These are phyloP conservation scores for Phenganax marumi DNA, from an alignment of 92 coral and sea anemone species.

Conservation along the genomic window DNA sequence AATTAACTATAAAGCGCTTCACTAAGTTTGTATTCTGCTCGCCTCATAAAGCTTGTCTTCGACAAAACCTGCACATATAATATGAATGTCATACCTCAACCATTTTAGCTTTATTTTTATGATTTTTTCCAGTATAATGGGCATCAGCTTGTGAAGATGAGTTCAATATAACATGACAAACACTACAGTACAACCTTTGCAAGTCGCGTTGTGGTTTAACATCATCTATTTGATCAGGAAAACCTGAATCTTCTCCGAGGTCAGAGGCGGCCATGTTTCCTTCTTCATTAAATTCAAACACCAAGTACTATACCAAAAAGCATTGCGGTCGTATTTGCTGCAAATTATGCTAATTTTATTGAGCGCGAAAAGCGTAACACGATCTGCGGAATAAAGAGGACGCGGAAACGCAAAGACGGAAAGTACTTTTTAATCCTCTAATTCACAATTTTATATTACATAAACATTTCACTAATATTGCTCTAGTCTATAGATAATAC, in stretches of 20 bases:
- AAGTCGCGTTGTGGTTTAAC: slow-evolving; percentile 23
- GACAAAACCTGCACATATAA: neutral
- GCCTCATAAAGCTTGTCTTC: neutral
- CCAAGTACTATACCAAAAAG: too few species aligned
- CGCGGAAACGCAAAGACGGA: too few species aligned
- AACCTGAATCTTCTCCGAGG: neutral
- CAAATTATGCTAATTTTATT: too few species aligned
- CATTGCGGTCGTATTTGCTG: too few species aligned
- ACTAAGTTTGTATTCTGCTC: too few species aligned
- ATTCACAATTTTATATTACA: too few species aligned
- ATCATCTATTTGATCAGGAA: neutral
- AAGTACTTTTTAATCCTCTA: too few species aligned
- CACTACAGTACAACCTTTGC: slow-evolving; percentile 58
- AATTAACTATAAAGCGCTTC: too few species aligned
- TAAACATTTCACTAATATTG: too few species aligned
- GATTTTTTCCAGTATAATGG: slow-evolving; percentile 79
- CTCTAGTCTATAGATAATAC: too few species aligned
- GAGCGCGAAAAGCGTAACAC: too few species aligned
- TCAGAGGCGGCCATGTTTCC: neutral
- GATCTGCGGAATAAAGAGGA: too few species aligned
- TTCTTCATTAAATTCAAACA: neutral
- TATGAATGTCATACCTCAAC: slow-evolving; percentile 48
- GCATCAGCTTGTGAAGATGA: slow-evolving; percentile 75
- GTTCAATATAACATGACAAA: slow-evolving; percentile 70
- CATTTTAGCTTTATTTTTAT: slow-evolving; percentile 63